These are phyloP conservation scores for Phyllostomus discolor DNA, from an alignment of 2,113 vertebrate genomes.

Conservation along the genomic window DNA sequence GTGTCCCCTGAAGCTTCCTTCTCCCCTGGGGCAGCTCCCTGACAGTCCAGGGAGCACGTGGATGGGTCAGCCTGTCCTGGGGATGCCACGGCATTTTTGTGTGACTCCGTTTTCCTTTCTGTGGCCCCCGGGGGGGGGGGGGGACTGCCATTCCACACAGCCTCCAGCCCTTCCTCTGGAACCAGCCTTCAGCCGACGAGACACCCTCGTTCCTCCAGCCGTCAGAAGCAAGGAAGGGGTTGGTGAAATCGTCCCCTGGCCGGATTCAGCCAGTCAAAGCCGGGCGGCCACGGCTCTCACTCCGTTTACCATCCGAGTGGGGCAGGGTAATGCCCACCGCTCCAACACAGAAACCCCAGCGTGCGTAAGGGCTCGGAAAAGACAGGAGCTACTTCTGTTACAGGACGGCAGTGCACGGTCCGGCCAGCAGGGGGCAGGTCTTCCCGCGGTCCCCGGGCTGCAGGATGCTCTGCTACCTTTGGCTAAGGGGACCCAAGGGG, in stretches of 20 bases:
- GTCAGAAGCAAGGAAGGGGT: not conserved
- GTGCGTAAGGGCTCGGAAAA: not conserved
- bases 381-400: not conserved
- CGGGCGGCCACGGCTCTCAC: not conserved
- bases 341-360: not conserved
- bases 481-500: not conserved
- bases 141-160: not conserved
- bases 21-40: not conserved
- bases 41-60: fast-evolving
- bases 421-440: not conserved
- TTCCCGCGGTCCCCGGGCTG: not conserved
- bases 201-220: not conserved
- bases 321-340: not conserved
- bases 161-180: not conserved
- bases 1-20: not conserved
- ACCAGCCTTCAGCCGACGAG: not conserved
- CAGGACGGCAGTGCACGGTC: not conserved
- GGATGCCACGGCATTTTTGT: not conserved
- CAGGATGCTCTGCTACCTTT: not conserved
- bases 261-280: not conserved
- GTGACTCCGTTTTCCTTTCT: not conserved
- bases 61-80: not conserved
- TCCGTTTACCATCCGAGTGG: not conserved
- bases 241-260: fast-evolving
- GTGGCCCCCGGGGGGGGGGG: no score